Base-by-base conservation (phyloP, 2,888 invertebrate species). In the Notodonta dromedarius region DNA sequence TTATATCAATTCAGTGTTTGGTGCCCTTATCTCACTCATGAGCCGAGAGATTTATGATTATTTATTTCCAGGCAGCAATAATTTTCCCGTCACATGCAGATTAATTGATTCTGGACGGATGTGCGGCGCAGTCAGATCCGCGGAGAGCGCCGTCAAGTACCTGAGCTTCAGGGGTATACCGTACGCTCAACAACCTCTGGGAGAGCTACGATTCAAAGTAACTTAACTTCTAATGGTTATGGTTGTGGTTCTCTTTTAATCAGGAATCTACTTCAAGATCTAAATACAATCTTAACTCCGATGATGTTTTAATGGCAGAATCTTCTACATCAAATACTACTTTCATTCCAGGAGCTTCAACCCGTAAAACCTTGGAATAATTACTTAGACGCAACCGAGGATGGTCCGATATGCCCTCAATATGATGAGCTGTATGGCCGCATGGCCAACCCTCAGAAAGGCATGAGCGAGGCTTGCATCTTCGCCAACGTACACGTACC, bases 391-490 rank as follows among this genome's bases (percentile, higher is more conserved):
- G 95, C 95, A 0, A 89, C 89, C 3, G 84, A 89, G 16, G 94
- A 94, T 67, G 84, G 94, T 0, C 86, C 93, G 0, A 90, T 93
- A 11, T 95, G 95, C 69, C 92, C 93, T 0, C 95, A 95, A 71
- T 75, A 84, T 12, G 87, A 90, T 59, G 71, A 82, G 12, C 7
- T 69, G 7, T 74, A 68, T 57, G 65, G 64, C 46, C 48, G 54
- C 14, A 42, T 76, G n/a, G 60, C 66, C n/a, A 11, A 61, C 6
- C 65, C 67, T n/a, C 44, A 60, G 12, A 67, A 53, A 12, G 63
- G 65, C n/a, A 67, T 69, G 63, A 71, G 70, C 64, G 77, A 78
- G 56, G 73, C 66, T 35, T 78, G 78, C 58, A 62, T 74, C 5
- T 69, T 72, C 48, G 62, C 66, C 32, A 76, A 71, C 59, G 59